These are phyloP conservation scores for Aspiorhynchus laticeps DNA, from an alignment of 2,113 vertebrate species.

Conservation along the genomic window DNA sequence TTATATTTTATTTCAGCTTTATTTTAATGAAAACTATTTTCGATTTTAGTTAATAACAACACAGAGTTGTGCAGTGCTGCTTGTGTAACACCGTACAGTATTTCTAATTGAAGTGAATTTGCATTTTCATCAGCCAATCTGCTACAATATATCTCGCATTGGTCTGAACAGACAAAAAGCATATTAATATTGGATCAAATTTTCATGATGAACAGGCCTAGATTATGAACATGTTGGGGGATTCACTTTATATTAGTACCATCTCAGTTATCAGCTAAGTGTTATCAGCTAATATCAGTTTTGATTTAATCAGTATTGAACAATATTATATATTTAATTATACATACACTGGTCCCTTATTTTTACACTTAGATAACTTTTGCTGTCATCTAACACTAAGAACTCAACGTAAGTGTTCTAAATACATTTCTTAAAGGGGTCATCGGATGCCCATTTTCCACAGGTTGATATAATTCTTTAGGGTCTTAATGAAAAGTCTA, in stretches of 20 bases:
- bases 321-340: not conserved
- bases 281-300: not conserved
- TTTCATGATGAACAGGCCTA: not conserved
- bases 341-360: not conserved
- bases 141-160: too few relatives aligned
- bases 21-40: not conserved
- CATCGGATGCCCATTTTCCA: too few relatives aligned
- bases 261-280: not conserved
- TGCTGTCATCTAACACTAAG: not conserved
- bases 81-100: too few relatives aligned
- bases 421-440: too few relatives aligned
- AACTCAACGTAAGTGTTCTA: not conserved
- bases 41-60: not conserved
- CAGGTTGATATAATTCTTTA: too few relatives aligned
- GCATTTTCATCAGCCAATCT: not conserved
- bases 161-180: not conserved
- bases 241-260: not conserved
- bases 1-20: not conserved
- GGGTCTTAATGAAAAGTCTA: too few relatives aligned
- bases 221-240: too few relatives aligned
- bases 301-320: not conserved
- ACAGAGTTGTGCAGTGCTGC: not conserved
- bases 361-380: not conserved
- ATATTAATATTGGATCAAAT: not conserved
- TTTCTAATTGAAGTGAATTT: not conserved